A percentile compares a stretch with the other conserved stretches of the same genome.
phyloP scores from a whole-genome alignment of 2,888 invertebrate species.

The Pachydiplax longipennis region DNA sequence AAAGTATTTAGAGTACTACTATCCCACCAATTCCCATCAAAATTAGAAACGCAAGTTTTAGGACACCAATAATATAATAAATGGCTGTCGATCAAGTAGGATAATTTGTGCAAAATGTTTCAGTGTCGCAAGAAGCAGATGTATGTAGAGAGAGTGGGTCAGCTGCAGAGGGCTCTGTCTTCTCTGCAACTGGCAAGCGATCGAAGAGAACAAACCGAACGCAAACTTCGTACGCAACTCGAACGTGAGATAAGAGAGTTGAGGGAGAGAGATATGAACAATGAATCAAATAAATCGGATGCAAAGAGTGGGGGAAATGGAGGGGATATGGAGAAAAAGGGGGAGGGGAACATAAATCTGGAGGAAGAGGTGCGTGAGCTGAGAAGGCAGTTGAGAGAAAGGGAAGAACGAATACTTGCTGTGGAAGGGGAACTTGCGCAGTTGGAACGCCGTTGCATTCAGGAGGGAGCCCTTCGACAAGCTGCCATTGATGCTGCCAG shows the following conservation, averaged over 20 bases:
- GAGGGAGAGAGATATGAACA: background rate
- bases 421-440: slow-evolving; percentile 82
- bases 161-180: slow-evolving; percentile 81
- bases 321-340: slow-evolving; percentile 52
- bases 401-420: slow-evolving; percentile 75
- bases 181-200: slow-evolving; percentile 85
- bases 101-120: no score
- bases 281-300: slow-evolving; percentile 45
- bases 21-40: no score
- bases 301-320: slow-evolving; percentile 55
- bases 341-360: slow-evolving; percentile 54
- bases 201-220: slow-evolving; percentile 83
- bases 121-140: slow-evolving; percentile 84
- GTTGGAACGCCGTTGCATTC: slow-evolving; percentile 86
- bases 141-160: slow-evolving; percentile 83
- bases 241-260: slow-evolving; percentile 70
- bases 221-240: slow-evolving; percentile 82
- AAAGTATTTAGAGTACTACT: no score
- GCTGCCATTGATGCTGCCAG: slow-evolving; percentile 83
- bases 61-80: no score
- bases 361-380: slow-evolving; percentile 60
- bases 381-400: slow-evolving; percentile 71
- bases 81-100: no score
- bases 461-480: slow-evolving; percentile 80
- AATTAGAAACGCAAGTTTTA: no score